Conservation (phyloP, 1,140 invertebrate species). For the Leptinotarsa undecemlineata region DNA sequence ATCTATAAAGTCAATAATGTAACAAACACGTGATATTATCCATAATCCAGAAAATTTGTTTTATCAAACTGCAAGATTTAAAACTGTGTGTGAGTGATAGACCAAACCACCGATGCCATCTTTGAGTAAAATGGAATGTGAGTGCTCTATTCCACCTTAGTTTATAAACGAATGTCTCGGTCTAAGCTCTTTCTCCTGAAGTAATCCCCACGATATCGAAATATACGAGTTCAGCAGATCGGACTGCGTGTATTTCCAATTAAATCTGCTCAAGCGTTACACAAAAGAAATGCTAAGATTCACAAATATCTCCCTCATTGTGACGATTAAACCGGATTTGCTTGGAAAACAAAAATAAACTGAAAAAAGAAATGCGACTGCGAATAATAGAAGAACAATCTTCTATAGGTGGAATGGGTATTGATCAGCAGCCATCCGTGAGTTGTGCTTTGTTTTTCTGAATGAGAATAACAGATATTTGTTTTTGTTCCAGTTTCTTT, state of each 20-base stretch:
- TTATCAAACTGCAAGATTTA: too few relatives aligned
- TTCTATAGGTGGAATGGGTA: not conserved
- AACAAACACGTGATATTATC: too few relatives aligned
- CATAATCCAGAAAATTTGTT: too few relatives aligned
- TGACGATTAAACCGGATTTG: not conserved
- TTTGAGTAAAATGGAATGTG: too few relatives aligned
- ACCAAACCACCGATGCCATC: too few relatives aligned
- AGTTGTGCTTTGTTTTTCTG: not conserved
- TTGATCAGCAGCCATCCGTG: not conserved
- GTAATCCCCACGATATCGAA: too few relatives aligned
- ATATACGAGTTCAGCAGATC: too few relatives aligned
- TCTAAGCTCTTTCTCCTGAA: too few relatives aligned
- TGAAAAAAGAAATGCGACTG: not conserved
- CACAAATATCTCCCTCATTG: not conserved
- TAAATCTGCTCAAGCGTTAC: not conserved
- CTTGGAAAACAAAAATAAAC: not conserved
- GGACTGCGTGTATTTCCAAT: not conserved
- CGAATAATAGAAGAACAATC: not conserved
- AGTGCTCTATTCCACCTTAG: too few relatives aligned
- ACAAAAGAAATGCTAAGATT: not conserved
- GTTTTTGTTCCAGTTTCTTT: not conserved
- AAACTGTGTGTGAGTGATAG: too few relatives aligned
- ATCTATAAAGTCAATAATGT: too few relatives aligned
- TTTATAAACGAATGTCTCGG: too few relatives aligned
- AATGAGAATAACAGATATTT: not conserved